Percentiles rank a stretch among this genome's conserved stretches.
Evolutionary conservation across 2,888 invertebrate genomes (phyloP).

Genomic region (Emesis furor): DNA sequence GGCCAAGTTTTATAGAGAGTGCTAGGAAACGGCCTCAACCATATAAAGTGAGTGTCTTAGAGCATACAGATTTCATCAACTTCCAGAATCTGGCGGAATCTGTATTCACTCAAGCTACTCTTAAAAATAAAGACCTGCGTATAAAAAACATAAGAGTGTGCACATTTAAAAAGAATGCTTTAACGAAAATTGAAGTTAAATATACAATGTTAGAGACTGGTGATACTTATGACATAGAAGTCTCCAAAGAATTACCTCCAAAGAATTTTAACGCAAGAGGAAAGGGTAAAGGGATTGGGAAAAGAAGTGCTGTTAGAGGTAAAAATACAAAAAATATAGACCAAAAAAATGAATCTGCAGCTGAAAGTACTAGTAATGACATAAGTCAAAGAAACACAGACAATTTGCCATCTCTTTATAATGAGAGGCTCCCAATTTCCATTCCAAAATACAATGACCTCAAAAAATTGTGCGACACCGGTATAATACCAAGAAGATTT

Average conservation of each 20-base stretch:
- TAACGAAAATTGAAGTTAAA: not conserved
- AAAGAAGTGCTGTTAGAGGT: not conserved
- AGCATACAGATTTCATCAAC: not conserved
- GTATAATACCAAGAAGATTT: not conserved
- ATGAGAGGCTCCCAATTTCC: slow-evolving; percentile 5
- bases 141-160: not conserved
- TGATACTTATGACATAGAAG: not conserved
- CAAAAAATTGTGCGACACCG: not conserved
- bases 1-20: slow-evolving; percentile 63
- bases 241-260: not conserved
- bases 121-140: not conserved
- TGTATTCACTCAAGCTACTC: not conserved
- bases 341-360: too few species aligned
- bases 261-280: not conserved
- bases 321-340: too few species aligned
- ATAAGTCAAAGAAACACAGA: slow-evolving; percentile 11
- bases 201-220: not conserved
- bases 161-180: not conserved
- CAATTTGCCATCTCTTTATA: slow-evolving; percentile 2
- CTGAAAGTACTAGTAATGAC: not conserved
- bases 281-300: not conserved
- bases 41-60: slow-evolving; percentile 46
- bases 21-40: slow-evolving; percentile 68
- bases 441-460: slow-evolving; percentile 8
- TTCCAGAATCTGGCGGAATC: not conserved